phyloP scores from a whole-genome alignment of 2,888 invertebrate genomes.

The Erebia palarica region DNA sequence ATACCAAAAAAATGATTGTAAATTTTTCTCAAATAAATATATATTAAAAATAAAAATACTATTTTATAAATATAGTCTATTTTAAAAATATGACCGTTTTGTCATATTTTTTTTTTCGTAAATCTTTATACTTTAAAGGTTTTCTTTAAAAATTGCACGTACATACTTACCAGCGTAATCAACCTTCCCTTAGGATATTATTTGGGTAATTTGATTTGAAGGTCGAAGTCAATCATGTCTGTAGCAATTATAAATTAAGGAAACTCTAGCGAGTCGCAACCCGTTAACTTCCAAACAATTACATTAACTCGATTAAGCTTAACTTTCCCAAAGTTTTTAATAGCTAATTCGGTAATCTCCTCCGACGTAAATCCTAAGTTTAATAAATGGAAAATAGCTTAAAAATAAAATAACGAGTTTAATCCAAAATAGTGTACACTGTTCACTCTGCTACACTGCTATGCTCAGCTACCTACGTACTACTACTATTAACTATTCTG shows the following conservation, averaged over 20 bases:
- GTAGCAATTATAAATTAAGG: slow-evolving; percentile 26
- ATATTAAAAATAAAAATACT: no score
- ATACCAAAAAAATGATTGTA: no score
- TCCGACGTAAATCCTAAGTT: background rate
- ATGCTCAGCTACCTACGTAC: no score
- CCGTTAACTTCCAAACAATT: slow-evolving; percentile 30
- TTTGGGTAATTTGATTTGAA: slow-evolving; percentile 9
- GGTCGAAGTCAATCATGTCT: slow-evolving; percentile 19
- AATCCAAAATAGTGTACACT: background rate
- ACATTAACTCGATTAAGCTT: slow-evolving; percentile 27
- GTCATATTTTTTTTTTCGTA: background rate
- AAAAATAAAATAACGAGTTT: background rate
- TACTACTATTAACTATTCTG: no score
- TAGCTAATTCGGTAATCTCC: slow-evolving; percentile 22
- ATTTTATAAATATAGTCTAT: no score
- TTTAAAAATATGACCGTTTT: no score
- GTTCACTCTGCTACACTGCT: no score
- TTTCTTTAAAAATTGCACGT: slow-evolving; percentile 8
- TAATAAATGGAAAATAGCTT: background rate
- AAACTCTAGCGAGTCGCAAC: slow-evolving; percentile 21
- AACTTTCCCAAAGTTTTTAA: slow-evolving; percentile 18
- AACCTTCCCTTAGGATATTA: background rate
- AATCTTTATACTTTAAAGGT: slow-evolving; percentile 2
- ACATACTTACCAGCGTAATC: background rate
- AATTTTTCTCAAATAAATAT: no score